phyloP scores from a whole-genome alignment of 2,888 invertebrate genomes.

The Acronicta leporina region DNA sequence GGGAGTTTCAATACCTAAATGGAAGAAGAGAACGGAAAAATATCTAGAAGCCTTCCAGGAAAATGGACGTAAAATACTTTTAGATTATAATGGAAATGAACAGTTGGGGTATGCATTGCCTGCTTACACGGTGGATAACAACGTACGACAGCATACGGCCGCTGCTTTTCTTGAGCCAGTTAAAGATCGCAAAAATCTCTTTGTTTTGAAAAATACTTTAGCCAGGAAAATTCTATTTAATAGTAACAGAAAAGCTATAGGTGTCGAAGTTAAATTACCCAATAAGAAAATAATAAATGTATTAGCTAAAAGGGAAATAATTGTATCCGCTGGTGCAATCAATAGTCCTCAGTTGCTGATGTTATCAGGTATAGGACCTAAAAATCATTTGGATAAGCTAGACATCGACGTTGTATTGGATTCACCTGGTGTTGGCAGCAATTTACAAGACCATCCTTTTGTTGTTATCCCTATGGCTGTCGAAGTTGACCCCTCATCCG shows the following conservation, averaged over 20 bases:
- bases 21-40: constrained; percentile 74
- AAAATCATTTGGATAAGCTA: constrained; percentile 62
- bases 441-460: constrained; percentile 66
- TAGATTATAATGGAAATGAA: constrained; percentile 64
- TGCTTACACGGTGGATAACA: constrained; percentile 59
- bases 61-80: constrained; percentile 60
- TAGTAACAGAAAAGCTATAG: constrained; percentile 57
- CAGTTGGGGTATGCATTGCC: constrained; percentile 64
- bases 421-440: constrained; percentile 68
- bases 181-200: constrained; percentile 61
- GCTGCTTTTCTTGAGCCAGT: constrained; percentile 62
- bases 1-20: constrained; percentile 67
- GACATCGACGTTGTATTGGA: constrained; percentile 63
- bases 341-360: constrained; percentile 74
- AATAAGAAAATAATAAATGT: constrained; percentile 52
- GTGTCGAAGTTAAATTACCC: constrained; percentile 63
- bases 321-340: constrained; percentile 72
- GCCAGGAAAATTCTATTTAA: constrained; percentile 67
- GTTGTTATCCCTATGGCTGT: constrained; percentile 55
- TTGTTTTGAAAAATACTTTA: constrained; percentile 63
- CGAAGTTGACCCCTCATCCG: constrained; percentile 38
- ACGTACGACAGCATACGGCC: constrained; percentile 65
- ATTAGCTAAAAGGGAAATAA: constrained; percentile 65
- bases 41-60: constrained; percentile 64
- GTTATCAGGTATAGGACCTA: constrained; percentile 75